Conservation (phyloP, 2,113 vertebrate genomes). For the Dolichotis patagonum region DNA sequence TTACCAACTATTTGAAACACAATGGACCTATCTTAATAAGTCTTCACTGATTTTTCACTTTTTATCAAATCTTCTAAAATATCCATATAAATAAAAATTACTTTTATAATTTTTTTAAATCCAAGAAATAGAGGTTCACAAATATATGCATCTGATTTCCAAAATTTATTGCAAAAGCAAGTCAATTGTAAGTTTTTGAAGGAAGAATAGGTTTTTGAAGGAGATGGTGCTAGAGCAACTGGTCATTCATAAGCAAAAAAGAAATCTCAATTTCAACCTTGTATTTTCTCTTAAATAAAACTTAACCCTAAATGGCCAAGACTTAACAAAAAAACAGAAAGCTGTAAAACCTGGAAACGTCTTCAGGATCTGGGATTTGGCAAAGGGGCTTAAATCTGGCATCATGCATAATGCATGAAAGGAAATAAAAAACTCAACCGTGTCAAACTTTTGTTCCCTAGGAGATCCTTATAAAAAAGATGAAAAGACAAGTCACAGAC, state of each 20-base stretch:
- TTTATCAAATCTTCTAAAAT: background rate
- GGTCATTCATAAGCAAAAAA: background rate
- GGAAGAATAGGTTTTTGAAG: background rate
- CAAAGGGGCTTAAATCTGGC: background rate
- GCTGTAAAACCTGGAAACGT: background rate
- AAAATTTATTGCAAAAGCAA: conserved; percentile 4
- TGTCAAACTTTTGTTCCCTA: background rate
- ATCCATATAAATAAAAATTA: background rate
- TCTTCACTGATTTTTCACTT: background rate
- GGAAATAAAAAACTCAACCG: background rate
- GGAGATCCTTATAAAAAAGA: background rate
- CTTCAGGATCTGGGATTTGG: background rate
- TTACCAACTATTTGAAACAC: background rate
- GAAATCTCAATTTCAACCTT: background rate
- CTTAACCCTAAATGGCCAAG: conserved; percentile 12
- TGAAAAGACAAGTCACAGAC: background rate
- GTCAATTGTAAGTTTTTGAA: background rate
- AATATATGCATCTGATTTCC: background rate
- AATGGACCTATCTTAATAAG: background rate
- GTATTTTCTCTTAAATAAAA: background rate
- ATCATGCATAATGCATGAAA: background rate
- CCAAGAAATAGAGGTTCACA: background rate
- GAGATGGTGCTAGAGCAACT: background rate
- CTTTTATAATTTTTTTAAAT: background rate
- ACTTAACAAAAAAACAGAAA: background rate